phyloP scores from a whole-genome alignment of 2,797 vertebrate species.

The Pelodytes ibericus region DNA sequence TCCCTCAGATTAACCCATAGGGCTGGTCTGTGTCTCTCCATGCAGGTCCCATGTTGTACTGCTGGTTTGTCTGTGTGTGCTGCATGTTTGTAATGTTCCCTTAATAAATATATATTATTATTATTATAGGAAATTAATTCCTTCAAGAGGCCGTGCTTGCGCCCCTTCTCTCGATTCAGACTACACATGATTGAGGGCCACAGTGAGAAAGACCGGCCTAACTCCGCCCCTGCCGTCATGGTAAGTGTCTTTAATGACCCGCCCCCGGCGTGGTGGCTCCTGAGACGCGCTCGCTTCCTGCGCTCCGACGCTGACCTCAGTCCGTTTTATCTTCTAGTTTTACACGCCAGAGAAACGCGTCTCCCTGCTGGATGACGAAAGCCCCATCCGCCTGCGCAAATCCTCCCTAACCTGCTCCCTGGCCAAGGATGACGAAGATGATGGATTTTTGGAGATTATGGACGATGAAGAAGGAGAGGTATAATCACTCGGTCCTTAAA shows the following conservation, averaged over 20 bases:
- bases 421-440: slow-evolving; percentile 74
- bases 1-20: slow-evolving; percentile 36
- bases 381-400: slow-evolving; percentile 71
- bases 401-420: slow-evolving; percentile 68
- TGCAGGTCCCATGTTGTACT: too few species aligned
- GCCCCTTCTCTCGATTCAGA: slow-evolving; percentile 64
- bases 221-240: slow-evolving; percentile 81
- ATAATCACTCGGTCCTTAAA: background rate
- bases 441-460: slow-evolving; percentile 86
- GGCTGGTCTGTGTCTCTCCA: too few species aligned
- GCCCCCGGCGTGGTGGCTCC: too few species aligned
- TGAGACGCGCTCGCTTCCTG: too few species aligned
- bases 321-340: slow-evolving; percentile 51
- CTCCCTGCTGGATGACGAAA: slow-evolving; percentile 62
- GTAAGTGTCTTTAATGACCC: slow-evolving; percentile 63
- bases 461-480: slow-evolving; percentile 77
- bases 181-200: slow-evolving; percentile 57
- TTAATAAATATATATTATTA: too few species aligned
- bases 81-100: too few species aligned
- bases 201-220: slow-evolving; percentile 73
- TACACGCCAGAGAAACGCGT: slow-evolving; percentile 62
- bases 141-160: slow-evolving; percentile 82
- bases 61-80: too few species aligned
- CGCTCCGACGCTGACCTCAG: too few species aligned
- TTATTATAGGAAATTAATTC: slow-evolving; percentile 74